Conservation (phyloP, 2,888 invertebrate genomes). For the Hypolimnas misippus region DNA sequence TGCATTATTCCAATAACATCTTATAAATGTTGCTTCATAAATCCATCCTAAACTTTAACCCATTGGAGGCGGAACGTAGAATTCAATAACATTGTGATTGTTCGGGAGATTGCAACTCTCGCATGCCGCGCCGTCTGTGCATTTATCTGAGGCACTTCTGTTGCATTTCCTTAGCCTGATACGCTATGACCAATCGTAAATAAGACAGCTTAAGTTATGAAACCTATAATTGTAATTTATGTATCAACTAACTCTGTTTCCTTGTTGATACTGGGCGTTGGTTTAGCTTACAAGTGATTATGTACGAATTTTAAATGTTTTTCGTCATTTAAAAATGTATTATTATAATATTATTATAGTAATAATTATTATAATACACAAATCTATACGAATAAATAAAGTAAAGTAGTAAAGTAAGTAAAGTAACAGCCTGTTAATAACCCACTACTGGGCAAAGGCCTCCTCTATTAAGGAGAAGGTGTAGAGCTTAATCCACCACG, state of each 20-base stretch:
- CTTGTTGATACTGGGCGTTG: slow-evolving; percentile 25
- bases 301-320: background rate
- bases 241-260: slow-evolving; percentile 34
- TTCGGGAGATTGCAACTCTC: slow-evolving; percentile 34
- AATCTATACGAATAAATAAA: too few relatives aligned
- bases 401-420: too few relatives aligned
- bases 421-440: too few relatives aligned
- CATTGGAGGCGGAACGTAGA: slow-evolving; percentile 42
- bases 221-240: slow-evolving; percentile 47
- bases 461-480: too few relatives aligned
- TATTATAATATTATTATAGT: too few relatives aligned
- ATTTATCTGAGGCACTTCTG: slow-evolving; percentile 38
- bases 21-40: slow-evolving; percentile 42
- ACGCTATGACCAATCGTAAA: slow-evolving; percentile 40
- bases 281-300: slow-evolving; percentile 17
- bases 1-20: slow-evolving; percentile 36
- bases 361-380: too few relatives aligned
- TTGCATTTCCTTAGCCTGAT: slow-evolving; percentile 40
- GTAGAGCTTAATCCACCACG: too few relatives aligned
- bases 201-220: slow-evolving; percentile 38
- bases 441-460: too few relatives aligned
- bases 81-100: slow-evolving; percentile 43
- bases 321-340: too few relatives aligned
- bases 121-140: slow-evolving; percentile 23
- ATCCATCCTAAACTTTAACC: slow-evolving; percentile 46